These are phyloP conservation scores for Tyrophagus putrescentiae DNA, from an alignment of 1,140 invertebrate genomes.

Conservation along the genomic window DNA sequence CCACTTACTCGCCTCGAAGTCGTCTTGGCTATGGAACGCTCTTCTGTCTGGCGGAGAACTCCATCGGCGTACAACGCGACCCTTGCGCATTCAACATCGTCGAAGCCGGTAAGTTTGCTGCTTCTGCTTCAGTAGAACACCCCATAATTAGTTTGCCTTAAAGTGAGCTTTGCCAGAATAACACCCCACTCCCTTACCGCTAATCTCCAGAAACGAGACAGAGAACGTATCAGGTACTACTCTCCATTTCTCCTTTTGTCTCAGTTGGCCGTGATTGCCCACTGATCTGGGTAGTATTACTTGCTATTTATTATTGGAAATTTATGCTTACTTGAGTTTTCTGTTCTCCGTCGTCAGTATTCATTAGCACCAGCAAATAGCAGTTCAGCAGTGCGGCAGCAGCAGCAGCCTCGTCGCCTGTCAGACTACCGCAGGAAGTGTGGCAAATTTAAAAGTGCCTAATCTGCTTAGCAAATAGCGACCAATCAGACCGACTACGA, in stretches of 20 bases:
- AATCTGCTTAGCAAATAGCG: slow-evolving; percentile 10
- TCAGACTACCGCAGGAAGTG: too few relatives aligned
- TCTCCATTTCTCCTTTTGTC: too few relatives aligned
- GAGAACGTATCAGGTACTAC: too few relatives aligned
- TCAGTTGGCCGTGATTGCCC: background rate
- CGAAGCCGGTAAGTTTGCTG: slow-evolving; percentile 27
- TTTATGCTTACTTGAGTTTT: too few relatives aligned
- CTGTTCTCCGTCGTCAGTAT: background rate
- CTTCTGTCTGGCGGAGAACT: slow-evolving; percentile 25
- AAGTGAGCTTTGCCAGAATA: background rate
- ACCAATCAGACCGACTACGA: background rate
- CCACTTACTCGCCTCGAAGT: slow-evolving; percentile 24
- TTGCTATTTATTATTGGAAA: background rate
- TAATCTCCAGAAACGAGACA: too few relatives aligned
- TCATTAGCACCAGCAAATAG: slow-evolving; percentile 3
- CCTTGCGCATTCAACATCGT: slow-evolving; percentile 27
- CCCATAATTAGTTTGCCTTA: background rate
- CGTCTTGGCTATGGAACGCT: slow-evolving; percentile 27
- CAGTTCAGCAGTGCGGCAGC: slow-evolving; percentile 4
- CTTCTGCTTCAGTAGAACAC: background rate
- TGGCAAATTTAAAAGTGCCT: slow-evolving; percentile 7
- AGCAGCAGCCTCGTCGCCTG: too few relatives aligned
- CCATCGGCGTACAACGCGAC: slow-evolving; percentile 24
- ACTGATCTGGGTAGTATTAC: background rate
- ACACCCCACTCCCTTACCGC: background rate